Conservation (phyloP, 2,113 vertebrate species). For the Mystacornis crossleyi region DNA sequence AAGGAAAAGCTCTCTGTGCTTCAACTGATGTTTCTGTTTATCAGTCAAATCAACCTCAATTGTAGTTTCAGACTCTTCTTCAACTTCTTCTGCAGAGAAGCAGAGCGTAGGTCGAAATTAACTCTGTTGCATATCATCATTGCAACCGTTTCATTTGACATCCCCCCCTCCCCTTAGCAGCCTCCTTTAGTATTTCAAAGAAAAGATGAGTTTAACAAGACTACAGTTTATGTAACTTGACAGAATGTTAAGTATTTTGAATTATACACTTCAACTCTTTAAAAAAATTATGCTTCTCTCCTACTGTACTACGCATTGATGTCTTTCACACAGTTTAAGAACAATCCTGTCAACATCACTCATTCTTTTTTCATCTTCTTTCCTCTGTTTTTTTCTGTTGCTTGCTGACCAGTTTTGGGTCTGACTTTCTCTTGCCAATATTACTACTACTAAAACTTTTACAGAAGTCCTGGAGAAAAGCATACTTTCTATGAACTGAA, state of each 20-base stretch:
- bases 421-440: not conserved
- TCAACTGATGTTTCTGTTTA: slow-evolving; percentile 97
- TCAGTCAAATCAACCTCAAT: slow-evolving; percentile 90
- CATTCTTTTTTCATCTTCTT: not conserved
- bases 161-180: slow-evolving; percentile 9
- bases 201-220: slow-evolving; percentile 5
- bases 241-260: slow-evolving; percentile 25
- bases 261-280: not conserved
- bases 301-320: not conserved
- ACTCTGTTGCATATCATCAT: slow-evolving; percentile 34
- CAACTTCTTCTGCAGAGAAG: slow-evolving; percentile 90
- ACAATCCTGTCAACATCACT: not conserved
- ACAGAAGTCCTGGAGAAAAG: not conserved
- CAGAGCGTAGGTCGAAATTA: slow-evolving; percentile 58
- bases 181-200: slow-evolving; percentile 13
- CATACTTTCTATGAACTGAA: not conserved
- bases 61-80: slow-evolving; percentile 92
- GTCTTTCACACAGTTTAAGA: not conserved
- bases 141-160: slow-evolving; percentile 33
- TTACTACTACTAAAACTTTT: not conserved
- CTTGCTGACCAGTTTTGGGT: not conserved
- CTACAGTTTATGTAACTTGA: slow-evolving; percentile 41
- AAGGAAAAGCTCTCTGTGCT: slow-evolving; percentile 95
- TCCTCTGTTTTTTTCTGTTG: not conserved
- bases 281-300: not conserved